Percentiles rank a stretch among this genome's conserved stretches.
phyloP scores from a whole-genome alignment of 2,113 vertebrate species.

The Eleginops maclovinus region DNA sequence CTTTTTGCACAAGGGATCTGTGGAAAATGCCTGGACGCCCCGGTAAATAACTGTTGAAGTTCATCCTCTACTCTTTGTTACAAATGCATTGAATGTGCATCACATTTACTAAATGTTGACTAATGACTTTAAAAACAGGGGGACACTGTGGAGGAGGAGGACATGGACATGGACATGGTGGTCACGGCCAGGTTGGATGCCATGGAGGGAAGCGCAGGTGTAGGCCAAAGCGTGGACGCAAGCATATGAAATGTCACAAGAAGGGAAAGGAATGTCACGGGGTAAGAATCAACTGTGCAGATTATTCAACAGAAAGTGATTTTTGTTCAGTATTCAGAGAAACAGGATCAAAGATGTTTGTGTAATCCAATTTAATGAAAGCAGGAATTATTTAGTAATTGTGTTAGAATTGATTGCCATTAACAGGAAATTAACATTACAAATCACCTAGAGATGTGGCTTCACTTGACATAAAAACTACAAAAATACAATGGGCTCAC shows the following conservation, averaged over 20 bases:
- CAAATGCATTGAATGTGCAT: not conserved
- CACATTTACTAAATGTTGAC: not conserved
- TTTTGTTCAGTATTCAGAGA: not conserved
- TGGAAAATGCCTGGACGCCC: slow-evolving; percentile 35
- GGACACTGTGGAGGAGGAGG: not conserved
- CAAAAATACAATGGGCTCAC: too few species aligned
- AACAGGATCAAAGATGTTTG: not conserved
- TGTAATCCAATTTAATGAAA: too few species aligned
- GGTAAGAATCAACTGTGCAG: slow-evolving; percentile 38
- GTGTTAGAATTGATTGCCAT: not conserved
- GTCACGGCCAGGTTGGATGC: not conserved
- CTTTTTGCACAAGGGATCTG: not conserved
- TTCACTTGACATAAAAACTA: not conserved
- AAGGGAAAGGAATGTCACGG: slow-evolving; percentile 60
- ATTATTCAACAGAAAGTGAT: not conserved
- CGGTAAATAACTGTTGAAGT: slow-evolving; percentile 31
- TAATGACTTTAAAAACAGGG: slow-evolving; percentile 10
- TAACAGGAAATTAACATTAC: not conserved
- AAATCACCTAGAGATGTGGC: not conserved
- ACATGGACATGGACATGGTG: fast-evolving
- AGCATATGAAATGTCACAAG: slow-evolving; percentile 67
- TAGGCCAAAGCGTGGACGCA: slow-evolving; percentile 45
- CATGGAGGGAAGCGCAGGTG: not conserved
- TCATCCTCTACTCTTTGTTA: not conserved
- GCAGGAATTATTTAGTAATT: too few species aligned